Conservation (phyloP, 2,888 invertebrate species). For the Chydorus sphaericus region DNA sequence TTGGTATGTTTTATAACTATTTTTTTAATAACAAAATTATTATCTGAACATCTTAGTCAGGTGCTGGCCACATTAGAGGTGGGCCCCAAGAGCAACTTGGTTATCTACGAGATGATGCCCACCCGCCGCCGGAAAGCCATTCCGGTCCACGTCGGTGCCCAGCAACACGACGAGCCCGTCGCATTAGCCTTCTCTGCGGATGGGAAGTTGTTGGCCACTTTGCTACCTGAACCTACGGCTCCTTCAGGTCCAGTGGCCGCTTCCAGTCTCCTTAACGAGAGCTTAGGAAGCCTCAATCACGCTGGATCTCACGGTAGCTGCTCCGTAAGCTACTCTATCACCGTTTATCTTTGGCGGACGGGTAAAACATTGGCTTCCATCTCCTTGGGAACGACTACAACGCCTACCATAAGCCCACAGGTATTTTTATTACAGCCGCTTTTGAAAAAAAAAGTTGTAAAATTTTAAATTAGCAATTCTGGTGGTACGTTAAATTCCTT, state of each 20-base stretch:
- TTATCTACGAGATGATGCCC: constrained; percentile 8
- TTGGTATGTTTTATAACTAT: neutral
- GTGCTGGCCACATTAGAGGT: constrained; percentile 9
- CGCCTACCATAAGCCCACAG: neutral
- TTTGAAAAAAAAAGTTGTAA: no score
- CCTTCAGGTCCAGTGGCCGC: neutral
- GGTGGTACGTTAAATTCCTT: no score
- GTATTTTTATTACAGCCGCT: neutral
- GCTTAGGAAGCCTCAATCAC: no score
- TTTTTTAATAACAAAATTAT: neutral
- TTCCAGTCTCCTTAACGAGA: neutral
- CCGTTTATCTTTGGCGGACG: constrained; percentile 9
- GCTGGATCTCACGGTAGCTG: neutral
- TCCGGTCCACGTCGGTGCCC: neutral
- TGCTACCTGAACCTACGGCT: neutral
- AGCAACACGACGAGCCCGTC: constrained; percentile 2
- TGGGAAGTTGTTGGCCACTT: neutral
- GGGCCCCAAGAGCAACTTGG: constrained; percentile 5
- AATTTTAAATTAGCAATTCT: no score
- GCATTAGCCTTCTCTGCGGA: constrained; percentile 9
- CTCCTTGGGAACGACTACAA: neutral
- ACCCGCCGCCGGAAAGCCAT: constrained; percentile 9
- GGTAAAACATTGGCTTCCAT: constrained; percentile 7
- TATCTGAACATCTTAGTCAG: neutral
- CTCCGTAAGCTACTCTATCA: constrained; percentile 2